A percentile compares a stretch with the other conserved stretches of the same genome.
Conservation (phyloP, 2,888 invertebrate genomes). For the Monopis laevigella region DNA sequence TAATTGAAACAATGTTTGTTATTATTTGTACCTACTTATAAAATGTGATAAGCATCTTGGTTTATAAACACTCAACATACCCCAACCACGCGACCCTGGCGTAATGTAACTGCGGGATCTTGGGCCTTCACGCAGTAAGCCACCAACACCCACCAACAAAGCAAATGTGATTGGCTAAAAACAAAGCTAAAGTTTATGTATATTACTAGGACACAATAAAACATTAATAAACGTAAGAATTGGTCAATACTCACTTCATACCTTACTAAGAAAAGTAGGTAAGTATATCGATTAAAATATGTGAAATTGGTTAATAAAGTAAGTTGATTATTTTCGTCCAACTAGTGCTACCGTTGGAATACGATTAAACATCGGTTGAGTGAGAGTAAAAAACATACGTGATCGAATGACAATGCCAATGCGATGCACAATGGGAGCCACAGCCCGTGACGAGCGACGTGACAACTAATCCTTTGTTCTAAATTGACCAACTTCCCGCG, state of each 20-base stretch:
- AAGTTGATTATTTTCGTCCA: too few species aligned
- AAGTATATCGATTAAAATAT: too few species aligned
- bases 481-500: constrained; percentile 33
- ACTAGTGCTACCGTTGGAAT: not conserved
- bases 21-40: not conserved
- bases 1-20: too few species aligned
- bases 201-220: too few species aligned
- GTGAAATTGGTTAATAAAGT: too few species aligned
- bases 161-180: not conserved
- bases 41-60: too few species aligned
- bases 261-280: too few species aligned
- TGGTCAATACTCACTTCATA: too few species aligned
- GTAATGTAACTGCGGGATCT: constrained; percentile 61
- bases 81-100: constrained; percentile 69
- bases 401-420: constrained; percentile 21
- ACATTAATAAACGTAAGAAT: too few species aligned
- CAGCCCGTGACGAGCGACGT: constrained; percentile 49
- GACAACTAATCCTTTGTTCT: constrained; percentile 50
- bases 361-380: constrained; percentile 5
- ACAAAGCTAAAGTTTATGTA: too few species aligned
- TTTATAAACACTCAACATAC: constrained; percentile 60
- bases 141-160: constrained; percentile 2
- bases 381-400: not conserved
- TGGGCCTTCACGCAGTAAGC: constrained; percentile 30
- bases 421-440: constrained; percentile 51